These are phyloP conservation scores for Aspidiotus rigidus DNA, from an alignment of 2,888 invertebrate genomes.

Conservation along the genomic window DNA sequence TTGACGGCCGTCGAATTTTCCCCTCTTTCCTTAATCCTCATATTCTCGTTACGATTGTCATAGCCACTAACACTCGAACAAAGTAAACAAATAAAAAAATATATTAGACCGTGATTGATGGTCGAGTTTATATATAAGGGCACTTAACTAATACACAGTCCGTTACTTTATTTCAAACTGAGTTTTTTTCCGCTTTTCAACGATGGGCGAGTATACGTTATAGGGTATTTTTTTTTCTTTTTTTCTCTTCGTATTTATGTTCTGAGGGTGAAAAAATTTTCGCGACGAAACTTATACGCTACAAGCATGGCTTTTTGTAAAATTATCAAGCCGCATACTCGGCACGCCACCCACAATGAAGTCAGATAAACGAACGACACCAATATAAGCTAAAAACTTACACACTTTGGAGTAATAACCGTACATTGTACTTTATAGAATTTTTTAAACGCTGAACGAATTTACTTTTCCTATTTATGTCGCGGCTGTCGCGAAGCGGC, in stretches of 20 bases:
- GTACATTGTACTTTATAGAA: neutral
- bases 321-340: neutral
- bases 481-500: no score
- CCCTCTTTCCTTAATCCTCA: neutral
- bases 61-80: neutral
- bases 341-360: neutral
- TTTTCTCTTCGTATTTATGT: neutral
- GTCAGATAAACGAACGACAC: conserved; percentile 1
- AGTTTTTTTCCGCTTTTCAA: conserved; percentile 15
- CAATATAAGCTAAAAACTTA: neutral
- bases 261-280: neutral
- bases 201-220: neutral
- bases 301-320: neutral
- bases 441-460: conserved; percentile 2
- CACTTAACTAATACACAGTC: conserved; percentile 30
- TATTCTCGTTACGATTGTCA: no score
- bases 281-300: neutral
- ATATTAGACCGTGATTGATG: conserved; percentile 29
- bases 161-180: conserved; percentile 29
- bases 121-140: conserved; percentile 24
- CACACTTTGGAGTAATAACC: neutral
- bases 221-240: no score
- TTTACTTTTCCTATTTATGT: neutral
- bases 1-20: neutral
- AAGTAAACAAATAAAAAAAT: conserved; percentile 2